Conservation (phyloP, 1,140 invertebrate species). For the Lethrus apterus region DNA sequence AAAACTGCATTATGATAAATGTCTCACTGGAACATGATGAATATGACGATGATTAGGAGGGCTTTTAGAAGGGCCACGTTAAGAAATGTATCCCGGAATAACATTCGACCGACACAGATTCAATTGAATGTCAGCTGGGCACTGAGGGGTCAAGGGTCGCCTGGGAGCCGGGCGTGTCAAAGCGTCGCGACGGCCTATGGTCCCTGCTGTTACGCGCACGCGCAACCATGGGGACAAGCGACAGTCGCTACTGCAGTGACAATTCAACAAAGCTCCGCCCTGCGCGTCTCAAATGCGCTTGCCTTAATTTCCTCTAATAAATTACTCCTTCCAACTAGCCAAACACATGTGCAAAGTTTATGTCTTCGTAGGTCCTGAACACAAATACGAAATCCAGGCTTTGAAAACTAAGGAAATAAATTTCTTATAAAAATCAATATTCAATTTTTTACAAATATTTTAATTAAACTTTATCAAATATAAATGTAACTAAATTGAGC, state of each 20-base stretch:
- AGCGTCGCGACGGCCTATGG: constrained; percentile 40
- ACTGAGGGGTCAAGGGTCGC: constrained; percentile 40
- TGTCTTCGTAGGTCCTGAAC: too few species aligned
- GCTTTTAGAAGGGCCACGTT: too few species aligned
- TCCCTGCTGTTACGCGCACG: constrained; percentile 35
- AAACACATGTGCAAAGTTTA: too few species aligned
- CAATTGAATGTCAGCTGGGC: constrained; percentile 22
- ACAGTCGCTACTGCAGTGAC: constrained; percentile 39
- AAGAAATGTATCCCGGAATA: too few species aligned
- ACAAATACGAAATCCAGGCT: too few species aligned
- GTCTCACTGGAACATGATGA: not conserved
- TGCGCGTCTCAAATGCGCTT: constrained; percentile 25
- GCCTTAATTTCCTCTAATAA: constrained; percentile 12
- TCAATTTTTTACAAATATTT: not conserved
- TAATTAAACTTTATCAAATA: not conserved
- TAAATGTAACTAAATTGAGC: too few species aligned
- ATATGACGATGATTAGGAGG: too few species aligned
- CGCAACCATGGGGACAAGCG: constrained; percentile 38
- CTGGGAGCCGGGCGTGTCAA: constrained; percentile 39
- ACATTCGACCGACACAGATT: constrained; percentile 5
- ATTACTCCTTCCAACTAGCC: too few species aligned
- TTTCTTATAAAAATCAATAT: not conserved
- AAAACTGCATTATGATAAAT: constrained; percentile 22
- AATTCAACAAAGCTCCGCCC: constrained; percentile 37
- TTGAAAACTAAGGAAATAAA: too few species aligned